These are phyloP conservation scores for Tinea semifulvella DNA, from an alignment of 2,888 invertebrate genomes.

Conservation along the genomic window DNA sequence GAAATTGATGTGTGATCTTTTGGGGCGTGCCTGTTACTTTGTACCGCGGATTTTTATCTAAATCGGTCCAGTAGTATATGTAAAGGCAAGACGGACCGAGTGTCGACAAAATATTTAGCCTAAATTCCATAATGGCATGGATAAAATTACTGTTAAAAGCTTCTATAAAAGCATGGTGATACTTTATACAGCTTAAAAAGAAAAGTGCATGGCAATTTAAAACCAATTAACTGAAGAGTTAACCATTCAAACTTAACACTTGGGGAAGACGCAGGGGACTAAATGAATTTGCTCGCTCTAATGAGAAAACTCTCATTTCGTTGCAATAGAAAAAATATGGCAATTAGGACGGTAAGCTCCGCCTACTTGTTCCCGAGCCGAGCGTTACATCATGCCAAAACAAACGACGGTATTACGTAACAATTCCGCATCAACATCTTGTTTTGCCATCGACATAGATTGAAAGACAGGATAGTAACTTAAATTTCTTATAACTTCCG, in stretches of 20 bases:
- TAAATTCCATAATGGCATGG: too few relatives aligned
- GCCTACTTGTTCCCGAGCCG: constrained; percentile 3
- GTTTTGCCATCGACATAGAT: background rate
- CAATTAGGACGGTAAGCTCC: constrained; percentile 28
- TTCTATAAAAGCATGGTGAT: too few relatives aligned
- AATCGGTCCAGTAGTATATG: too few relatives aligned
- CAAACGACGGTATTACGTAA: constrained; percentile 18
- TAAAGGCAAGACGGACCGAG: too few relatives aligned
- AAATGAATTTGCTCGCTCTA: constrained; percentile 48
- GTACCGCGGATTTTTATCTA: too few relatives aligned
- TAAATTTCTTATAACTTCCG: too few relatives aligned
- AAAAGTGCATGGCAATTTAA: background rate
- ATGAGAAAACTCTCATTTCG: constrained; percentile 49
- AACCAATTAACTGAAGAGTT: background rate
- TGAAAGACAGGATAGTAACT: too few relatives aligned
- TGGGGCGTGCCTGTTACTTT: too few relatives aligned
- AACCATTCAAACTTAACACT: background rate
- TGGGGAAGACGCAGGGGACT: constrained; percentile 23
- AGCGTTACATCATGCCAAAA: constrained; percentile 18
- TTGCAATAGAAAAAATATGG: constrained; percentile 29
- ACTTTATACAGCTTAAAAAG: background rate
- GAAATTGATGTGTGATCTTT: too few relatives aligned
- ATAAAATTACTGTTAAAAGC: too few relatives aligned
- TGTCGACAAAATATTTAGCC: too few relatives aligned
- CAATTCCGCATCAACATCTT: constrained; percentile 14